These are phyloP conservation scores for Tiliacea aurago DNA, from an alignment of 2,888 invertebrate genomes.

Conservation along the genomic window DNA sequence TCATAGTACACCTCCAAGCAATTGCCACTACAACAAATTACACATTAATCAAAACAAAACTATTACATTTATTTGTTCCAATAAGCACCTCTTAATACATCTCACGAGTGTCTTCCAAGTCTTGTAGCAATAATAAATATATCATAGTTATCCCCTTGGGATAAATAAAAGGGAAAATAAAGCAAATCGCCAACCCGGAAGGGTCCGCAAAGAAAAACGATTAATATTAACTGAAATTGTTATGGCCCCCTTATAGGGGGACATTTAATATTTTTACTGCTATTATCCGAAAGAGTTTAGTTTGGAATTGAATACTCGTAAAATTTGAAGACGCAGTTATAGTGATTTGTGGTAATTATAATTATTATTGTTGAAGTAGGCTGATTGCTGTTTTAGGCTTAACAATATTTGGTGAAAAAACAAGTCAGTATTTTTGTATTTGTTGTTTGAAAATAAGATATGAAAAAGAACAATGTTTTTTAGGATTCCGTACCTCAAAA, in stretches of 20 bases:
- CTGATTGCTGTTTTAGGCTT: slow-evolving; percentile 33
- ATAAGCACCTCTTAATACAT: slow-evolving; percentile 84
- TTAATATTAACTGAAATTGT: slow-evolving; percentile 90
- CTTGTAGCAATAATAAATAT: slow-evolving; percentile 89
- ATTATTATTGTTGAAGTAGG: slow-evolving; percentile 54
- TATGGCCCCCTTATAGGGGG: slow-evolving; percentile 84
- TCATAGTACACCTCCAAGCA: not conserved
- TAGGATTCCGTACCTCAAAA: no score
- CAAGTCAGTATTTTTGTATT: not conserved
- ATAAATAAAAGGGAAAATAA: slow-evolving; percentile 89
- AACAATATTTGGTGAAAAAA: slow-evolving; percentile 22
- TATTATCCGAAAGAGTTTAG: slow-evolving; percentile 85
- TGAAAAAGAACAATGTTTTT: not conserved
- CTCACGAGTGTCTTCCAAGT: slow-evolving; percentile 87
- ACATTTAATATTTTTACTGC: slow-evolving; percentile 88
- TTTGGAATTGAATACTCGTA: slow-evolving; percentile 77
- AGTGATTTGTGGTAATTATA: slow-evolving; percentile 65
- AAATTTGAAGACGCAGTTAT: slow-evolving; percentile 58
- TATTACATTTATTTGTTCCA: slow-evolving; percentile 67
- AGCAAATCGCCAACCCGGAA: slow-evolving; percentile 86
- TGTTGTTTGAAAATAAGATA: not conserved
- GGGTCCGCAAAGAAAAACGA: slow-evolving; percentile 90
- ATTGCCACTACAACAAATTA: slow-evolving; percentile 31
- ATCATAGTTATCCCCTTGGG: slow-evolving; percentile 88
- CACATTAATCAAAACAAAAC: slow-evolving; percentile 60